phyloP scores from a whole-genome alignment of 2,888 invertebrate genomes.

The Blastobasis lacticolella region DNA sequence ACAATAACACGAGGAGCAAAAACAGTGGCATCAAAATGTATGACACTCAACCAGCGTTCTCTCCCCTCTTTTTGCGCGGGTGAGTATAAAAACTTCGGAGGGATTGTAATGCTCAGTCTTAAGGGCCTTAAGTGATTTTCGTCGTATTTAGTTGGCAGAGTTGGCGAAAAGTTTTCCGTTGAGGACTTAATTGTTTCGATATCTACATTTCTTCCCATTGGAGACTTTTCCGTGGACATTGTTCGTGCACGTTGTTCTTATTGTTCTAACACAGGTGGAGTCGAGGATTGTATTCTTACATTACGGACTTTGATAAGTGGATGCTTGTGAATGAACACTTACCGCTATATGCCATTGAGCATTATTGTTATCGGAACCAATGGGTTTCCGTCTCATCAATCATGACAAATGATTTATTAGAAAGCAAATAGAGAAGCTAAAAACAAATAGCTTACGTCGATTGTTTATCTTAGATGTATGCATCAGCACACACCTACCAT shows the following conservation, averaged over 20 bases:
- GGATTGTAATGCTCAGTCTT: constrained; percentile 40
- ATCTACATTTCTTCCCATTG: constrained; percentile 29
- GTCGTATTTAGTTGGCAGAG: constrained; percentile 47
- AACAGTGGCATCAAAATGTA: constrained; percentile 61
- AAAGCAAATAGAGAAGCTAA: constrained; percentile 41
- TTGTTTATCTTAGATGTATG: constrained; percentile 43
- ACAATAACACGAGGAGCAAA: constrained; percentile 51
- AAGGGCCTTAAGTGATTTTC: constrained; percentile 43
- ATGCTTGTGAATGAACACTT: no score
- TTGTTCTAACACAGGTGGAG: no score
- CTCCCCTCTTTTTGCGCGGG: constrained; percentile 37
- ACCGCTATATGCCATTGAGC: constrained; percentile 20
- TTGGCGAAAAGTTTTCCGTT: constrained; percentile 39
- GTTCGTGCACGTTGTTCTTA: no score
- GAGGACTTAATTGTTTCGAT: constrained; percentile 49
- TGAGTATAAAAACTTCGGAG: constrained; percentile 40
- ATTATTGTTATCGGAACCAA: constrained; percentile 35
- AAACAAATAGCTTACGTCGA: constrained; percentile 52
- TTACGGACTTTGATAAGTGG: no score
- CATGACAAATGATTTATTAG: constrained; percentile 45
- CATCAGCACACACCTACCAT: constrained; percentile 30
- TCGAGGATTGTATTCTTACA: no score
- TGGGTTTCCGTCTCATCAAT: constrained; percentile 20
- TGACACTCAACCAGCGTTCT: constrained; percentile 47
- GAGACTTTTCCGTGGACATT: constrained; percentile 18